These are phyloP conservation scores for Gymnogyps californianus DNA, from an alignment of 2,113 vertebrate genomes.

Conservation along the genomic window DNA sequence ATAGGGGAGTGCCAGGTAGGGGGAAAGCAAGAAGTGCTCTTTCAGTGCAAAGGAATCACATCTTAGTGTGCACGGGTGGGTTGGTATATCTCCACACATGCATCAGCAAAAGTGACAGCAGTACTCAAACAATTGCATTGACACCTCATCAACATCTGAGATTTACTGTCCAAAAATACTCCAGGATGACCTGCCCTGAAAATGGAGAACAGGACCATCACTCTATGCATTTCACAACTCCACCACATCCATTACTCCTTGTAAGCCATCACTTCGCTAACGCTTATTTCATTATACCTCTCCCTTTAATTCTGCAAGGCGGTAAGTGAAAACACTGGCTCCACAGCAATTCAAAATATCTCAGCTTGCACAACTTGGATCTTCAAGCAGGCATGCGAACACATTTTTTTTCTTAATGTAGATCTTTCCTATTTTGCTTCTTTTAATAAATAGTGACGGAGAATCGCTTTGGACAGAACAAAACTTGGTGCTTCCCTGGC, in stretches of 20 bases:
- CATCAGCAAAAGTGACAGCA: not conserved
- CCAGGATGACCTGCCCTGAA: not conserved
- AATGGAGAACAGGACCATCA: not conserved
- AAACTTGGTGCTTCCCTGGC: not conserved
- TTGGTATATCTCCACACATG: not conserved
- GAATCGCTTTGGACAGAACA: not conserved
- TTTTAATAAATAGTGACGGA: not conserved
- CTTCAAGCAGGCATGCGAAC: not conserved
- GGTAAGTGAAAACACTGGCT: not conserved
- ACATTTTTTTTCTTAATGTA: not conserved
- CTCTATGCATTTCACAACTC: not conserved
- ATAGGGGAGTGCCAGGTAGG: rapidly evolving
- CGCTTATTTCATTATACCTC: not conserved
- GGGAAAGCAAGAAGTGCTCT: not conserved
- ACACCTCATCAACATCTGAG: not conserved
- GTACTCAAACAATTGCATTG: not conserved
- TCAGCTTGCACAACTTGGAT: not conserved
- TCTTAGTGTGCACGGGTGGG: rapidly evolving
- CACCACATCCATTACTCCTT: rapidly evolving
- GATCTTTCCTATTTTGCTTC: not conserved
- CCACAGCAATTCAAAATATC: not conserved
- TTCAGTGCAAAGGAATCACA: not conserved
- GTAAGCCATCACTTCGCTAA: not conserved
- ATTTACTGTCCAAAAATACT: not conserved
- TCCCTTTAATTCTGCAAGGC: not conserved